phyloP scores from a whole-genome alignment of 2,888 invertebrate species.

The Tachina fera region DNA sequence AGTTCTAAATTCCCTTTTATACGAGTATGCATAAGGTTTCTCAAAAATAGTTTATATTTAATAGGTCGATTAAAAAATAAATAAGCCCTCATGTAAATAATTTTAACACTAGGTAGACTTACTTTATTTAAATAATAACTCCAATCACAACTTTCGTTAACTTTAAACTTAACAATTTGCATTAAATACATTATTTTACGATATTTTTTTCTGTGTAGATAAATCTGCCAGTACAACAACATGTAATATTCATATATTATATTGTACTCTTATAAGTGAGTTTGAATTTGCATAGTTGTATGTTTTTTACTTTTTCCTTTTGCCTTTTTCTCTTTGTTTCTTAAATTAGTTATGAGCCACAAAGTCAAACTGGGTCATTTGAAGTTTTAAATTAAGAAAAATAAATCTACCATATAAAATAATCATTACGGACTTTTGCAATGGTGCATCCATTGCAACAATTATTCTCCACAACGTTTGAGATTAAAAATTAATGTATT shows the following conservation, averaged over 20 bases:
- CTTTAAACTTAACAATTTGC: too few species aligned
- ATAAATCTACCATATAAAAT: conserved; percentile 7
- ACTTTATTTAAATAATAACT: too few species aligned
- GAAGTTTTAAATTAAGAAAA: conserved; percentile 17
- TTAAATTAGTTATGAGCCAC: neutral
- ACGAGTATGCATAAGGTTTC: too few species aligned
- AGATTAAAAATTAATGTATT: conserved; percentile 33
- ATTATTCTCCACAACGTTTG: conserved; percentile 33
- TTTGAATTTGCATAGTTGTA: conserved; percentile 6
- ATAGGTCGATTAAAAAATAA: too few species aligned
- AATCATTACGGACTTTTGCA: conserved; percentile 22
- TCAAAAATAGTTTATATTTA: too few species aligned
- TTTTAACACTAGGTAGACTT: too few species aligned
- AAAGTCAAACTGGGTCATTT: conserved; percentile 63
- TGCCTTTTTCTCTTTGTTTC: neutral
- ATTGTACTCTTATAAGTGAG: neutral
- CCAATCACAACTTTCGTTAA: too few species aligned
- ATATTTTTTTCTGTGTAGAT: too few species aligned
- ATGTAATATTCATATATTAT: neutral
- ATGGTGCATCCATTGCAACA: conserved; percentile 34
- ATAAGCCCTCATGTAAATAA: too few species aligned
- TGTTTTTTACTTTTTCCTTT: conserved; percentile 10
- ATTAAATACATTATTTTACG: too few species aligned
- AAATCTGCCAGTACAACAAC: neutral
- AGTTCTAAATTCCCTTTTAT: too few species aligned